Percentiles rank a stretch among this genome's conserved stretches.
These are phyloP conservation scores for Cossypha niveicapilla DNA, from an alignment of 2,797 vertebrate species.

Conservation along the genomic window DNA sequence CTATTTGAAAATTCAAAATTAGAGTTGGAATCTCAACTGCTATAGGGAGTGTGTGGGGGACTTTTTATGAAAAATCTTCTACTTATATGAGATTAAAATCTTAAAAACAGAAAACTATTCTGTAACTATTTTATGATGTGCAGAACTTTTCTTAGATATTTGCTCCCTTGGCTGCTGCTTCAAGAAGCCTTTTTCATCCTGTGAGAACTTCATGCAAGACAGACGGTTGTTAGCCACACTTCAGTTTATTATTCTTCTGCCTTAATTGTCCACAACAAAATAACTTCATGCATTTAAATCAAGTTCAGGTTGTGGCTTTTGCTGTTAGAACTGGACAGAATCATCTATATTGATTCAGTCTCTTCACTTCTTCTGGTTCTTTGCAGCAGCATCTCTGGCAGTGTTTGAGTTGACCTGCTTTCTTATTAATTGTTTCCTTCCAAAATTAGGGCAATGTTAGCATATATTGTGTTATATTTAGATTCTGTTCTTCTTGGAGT, in stretches of 20 bases:
- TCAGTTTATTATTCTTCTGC: not conserved
- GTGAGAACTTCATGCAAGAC: not conserved
- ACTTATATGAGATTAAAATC: not conserved
- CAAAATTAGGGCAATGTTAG: constrained; percentile 35
- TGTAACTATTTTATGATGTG: not conserved
- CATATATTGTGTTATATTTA: not conserved
- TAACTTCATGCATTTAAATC: not conserved
- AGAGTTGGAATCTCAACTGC: not conserved
- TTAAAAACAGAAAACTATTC: not conserved
- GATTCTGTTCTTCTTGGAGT: not conserved
- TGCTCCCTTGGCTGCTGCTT: not conserved
- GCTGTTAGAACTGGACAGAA: not conserved
- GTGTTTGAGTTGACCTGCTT: not conserved
- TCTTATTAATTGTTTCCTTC: not conserved
- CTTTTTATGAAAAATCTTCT: not conserved
- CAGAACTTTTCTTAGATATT: not conserved
- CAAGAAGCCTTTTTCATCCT: not conserved
- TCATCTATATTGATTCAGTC: not conserved
- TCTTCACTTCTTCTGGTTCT: not conserved
- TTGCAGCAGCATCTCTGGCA: not conserved
- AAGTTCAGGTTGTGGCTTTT: not conserved
- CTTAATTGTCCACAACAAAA: not conserved
- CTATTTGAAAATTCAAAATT: not conserved
- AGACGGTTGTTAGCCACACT: not conserved
- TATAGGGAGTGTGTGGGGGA: not conserved